Conservation (phyloP, 2,797 vertebrate genomes). For the Rhadinocentrus ornatus region DNA sequence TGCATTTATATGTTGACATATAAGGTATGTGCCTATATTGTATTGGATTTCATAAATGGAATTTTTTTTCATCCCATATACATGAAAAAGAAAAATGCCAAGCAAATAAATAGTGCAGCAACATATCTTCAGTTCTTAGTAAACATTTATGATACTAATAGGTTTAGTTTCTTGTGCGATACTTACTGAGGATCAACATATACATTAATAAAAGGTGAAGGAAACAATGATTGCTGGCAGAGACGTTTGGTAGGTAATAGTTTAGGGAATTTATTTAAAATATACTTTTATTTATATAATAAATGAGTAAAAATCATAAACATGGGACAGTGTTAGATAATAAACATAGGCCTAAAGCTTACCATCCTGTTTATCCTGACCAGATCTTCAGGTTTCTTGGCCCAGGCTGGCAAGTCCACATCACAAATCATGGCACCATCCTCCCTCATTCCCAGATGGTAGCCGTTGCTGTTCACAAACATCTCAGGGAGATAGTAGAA, state of each 20-base stretch:
- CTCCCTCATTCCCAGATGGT: constrained; percentile 91
- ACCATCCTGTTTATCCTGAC: constrained; percentile 98
- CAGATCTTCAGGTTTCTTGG: constrained; percentile 96
- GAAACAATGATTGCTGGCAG: neutral
- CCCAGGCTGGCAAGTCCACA: constrained; percentile 94
- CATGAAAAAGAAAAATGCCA: neutral
- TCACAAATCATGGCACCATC: constrained; percentile 89
- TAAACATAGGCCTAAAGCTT: constrained; percentile 55
- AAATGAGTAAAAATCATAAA: neutral
- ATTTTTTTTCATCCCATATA: neutral
- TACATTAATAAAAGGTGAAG: neutral
- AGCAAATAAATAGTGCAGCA: neutral
- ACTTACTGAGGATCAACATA: neutral
- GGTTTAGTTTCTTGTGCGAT: neutral
- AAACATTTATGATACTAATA: neutral
- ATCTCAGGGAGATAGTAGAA: constrained; percentile 99
- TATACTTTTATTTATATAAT: neutral
- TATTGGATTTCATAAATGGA: neutral
- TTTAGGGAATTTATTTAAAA: neutral
- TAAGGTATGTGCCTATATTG: neutral
- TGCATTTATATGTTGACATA: neutral
- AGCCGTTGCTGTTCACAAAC: constrained; percentile 97
- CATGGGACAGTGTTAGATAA: neutral
- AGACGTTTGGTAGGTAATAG: neutral
- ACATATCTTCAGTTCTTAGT: neutral